phyloP scores from a whole-genome alignment of 2,888 invertebrate genomes.

The Nasonovia ribisnigri region DNA sequence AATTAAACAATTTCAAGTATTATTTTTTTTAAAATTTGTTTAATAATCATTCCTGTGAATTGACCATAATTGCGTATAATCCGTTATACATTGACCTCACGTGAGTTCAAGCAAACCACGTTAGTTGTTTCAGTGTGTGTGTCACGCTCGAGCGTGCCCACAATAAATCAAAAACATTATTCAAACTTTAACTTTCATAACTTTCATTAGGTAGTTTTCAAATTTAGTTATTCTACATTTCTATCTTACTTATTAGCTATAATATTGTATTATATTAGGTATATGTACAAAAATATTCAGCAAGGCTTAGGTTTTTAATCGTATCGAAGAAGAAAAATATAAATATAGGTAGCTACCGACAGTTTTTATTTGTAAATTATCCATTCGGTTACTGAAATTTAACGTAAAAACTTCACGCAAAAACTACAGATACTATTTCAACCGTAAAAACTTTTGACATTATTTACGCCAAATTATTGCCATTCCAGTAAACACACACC shows the following conservation, averaged over 20 bases:
- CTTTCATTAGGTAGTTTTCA: not conserved
- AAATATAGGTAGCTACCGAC: not conserved
- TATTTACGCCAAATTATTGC: not conserved
- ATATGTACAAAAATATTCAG: not conserved
- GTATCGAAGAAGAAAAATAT: not conserved
- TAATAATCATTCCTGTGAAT: not conserved
- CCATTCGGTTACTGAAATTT: not conserved
- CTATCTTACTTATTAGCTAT: not conserved
- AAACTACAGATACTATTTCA: not conserved
- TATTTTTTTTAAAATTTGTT: not conserved
- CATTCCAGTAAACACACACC: not conserved
- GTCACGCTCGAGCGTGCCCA: not conserved
- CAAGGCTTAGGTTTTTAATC: not conserved
- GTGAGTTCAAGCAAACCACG: not conserved
- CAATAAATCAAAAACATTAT: not conserved
- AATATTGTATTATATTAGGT: not conserved
- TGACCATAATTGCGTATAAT: not conserved
- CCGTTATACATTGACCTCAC: constrained; percentile 5
- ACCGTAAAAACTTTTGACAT: constrained; percentile 8
- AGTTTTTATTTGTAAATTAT: not conserved
- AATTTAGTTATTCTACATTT: not conserved
- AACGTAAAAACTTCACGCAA: not conserved
- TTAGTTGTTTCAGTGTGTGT: not conserved
- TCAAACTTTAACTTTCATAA: constrained; percentile 8
- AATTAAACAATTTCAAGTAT: not conserved